Base-by-base conservation (phyloP, 2,888 invertebrate species). In the Sepioteuthis lessoniana region DNA sequence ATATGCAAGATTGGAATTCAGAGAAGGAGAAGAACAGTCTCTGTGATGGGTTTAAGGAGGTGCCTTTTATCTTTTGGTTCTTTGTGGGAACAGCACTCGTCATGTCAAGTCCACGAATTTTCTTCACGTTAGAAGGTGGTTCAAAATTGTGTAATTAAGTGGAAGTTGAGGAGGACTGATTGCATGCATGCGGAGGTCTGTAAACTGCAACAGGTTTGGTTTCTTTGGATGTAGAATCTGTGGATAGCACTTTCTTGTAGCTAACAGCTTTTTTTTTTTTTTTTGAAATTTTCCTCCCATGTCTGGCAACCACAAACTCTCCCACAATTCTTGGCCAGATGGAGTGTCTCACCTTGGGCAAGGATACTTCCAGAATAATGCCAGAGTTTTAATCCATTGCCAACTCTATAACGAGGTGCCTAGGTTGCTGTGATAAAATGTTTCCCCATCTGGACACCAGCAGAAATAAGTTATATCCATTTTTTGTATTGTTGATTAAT, bases 371-470 rank as follows among this genome's bases (percentile, higher is more conserved):
- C 99, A 13, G 97, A 98, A 97, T 99, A 99, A 97, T 99, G 99
- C 98, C 99, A 99, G 94, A 99, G 98, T 97, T 98, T 98, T 95
- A 96, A 99, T 98, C 99, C 98, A 97, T 99, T 99, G 95, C 98
- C 98, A 91, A 99, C 98, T 95, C 99, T 98, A 94, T 99, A 98
- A 95, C 99, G 97, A 0, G 99, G 99, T 25, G 97, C 94, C 0
- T 99, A 99, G 35, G 99, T 99, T n/a, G 99, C 99, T 2, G 99
- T 99, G 95, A 99, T 96, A 97, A 99, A 98, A 97, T 99, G 98
- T 97, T n/a, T 98, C 98, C 0, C 99, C 99, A 96, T 99, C 98
- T 1, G 99, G 99, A 96, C 98, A 98, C 99, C 99, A 99, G 96
- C 98, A 98, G 94, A 99, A 98, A 94, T 95, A 95, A 28, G 97